A percentile compares a stretch with the other conserved stretches of the same genome.
Conservation (phyloP, 2,888 invertebrate genomes). For the Caenorhabditis sinica region DNA sequence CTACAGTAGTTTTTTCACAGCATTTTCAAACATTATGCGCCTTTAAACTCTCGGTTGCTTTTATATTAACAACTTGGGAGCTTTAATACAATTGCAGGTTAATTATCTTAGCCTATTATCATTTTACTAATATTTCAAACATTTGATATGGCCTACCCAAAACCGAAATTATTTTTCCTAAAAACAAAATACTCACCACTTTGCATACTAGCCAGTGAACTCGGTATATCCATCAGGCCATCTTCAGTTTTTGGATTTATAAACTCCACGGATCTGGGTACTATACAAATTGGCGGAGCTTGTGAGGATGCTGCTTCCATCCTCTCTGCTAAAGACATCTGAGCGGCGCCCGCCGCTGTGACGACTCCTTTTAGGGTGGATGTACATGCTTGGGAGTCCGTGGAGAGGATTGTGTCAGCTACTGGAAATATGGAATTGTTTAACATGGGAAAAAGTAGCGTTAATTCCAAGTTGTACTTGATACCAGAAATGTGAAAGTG, state of each 20-base stretch:
- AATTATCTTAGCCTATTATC: no score
- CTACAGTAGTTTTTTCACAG: no score
- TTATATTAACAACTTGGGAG: no score
- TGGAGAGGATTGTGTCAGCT: conserved; percentile 25
- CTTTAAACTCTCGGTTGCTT: no score
- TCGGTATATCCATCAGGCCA: conserved; percentile 63
- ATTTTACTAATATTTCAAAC: neutral
- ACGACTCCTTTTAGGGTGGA: conserved; percentile 61
- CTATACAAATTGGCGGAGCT: conserved; percentile 47
- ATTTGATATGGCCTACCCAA: no score
- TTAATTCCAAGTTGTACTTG: no score
- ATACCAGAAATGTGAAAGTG: no score
- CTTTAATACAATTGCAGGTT: no score
- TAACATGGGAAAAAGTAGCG: no score
- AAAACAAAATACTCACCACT: conserved; percentile 52
- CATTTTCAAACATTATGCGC: no score
- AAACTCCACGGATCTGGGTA: conserved; percentile 72
- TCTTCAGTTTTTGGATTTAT: conserved; percentile 75
- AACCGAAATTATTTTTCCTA: neutral
- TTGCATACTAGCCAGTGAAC: conserved; percentile 46
- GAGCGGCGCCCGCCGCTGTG: conserved; percentile 63
- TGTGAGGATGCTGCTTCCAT: neutral
- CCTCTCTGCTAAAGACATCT: conserved; percentile 52
- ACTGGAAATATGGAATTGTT: no score
- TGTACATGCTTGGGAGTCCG: conserved; percentile 54